Percentiles rank a stretch among this genome's conserved stretches.
Evolutionary conservation across 2,113 vertebrate genomes (phyloP).

Genomic region (Misgurnus anguillicaudatus): DNA sequence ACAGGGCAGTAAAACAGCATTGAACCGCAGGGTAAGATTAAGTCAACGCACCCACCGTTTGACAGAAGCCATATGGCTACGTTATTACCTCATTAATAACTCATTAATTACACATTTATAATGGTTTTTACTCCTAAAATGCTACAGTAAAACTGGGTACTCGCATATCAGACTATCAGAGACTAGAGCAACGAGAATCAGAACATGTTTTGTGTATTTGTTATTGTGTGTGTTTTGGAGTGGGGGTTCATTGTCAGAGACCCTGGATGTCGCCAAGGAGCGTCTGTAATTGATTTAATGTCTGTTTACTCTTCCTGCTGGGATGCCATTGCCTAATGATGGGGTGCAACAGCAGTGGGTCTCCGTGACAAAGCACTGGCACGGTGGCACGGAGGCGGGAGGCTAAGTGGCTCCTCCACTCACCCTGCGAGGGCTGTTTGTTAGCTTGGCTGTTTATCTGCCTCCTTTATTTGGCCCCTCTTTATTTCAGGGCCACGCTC

Average conservation of each 20-base stretch:
- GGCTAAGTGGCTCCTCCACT: slow-evolving; percentile 76
- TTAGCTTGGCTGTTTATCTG: slow-evolving; percentile 67
- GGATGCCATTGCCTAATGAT: slow-evolving; percentile 78
- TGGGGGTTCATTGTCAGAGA: slow-evolving; percentile 35
- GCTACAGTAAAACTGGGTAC: neutral
- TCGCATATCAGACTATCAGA: neutral
- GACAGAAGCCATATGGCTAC: slow-evolving; percentile 1
- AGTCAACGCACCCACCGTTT: slow-evolving; percentile 13
- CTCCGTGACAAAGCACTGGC: slow-evolving; percentile 79
- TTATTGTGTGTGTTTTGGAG: slow-evolving; percentile 33
- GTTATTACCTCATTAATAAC: slow-evolving; percentile 7
- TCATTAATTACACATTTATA: slow-evolving; percentile 25
- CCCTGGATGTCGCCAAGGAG: slow-evolving; percentile 64
- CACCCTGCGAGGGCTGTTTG: slow-evolving; percentile 66
- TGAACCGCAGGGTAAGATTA: slow-evolving; percentile 90
- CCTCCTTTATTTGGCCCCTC: slow-evolving; percentile 36
- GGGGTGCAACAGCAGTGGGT: slow-evolving; percentile 78
- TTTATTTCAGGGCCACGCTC: slow-evolving; percentile 50
- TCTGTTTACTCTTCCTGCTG: slow-evolving; percentile 81
- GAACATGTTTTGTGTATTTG: slow-evolving; percentile 15
- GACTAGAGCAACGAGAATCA: neutral
- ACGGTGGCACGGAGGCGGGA: slow-evolving; percentile 75
- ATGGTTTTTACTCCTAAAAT: neutral
- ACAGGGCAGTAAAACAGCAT: slow-evolving; percentile 88
- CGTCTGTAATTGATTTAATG: slow-evolving; percentile 82